Base-by-base conservation (phyloP, 2,797 vertebrate genomes). In the Bothrops alternatus region DNA sequence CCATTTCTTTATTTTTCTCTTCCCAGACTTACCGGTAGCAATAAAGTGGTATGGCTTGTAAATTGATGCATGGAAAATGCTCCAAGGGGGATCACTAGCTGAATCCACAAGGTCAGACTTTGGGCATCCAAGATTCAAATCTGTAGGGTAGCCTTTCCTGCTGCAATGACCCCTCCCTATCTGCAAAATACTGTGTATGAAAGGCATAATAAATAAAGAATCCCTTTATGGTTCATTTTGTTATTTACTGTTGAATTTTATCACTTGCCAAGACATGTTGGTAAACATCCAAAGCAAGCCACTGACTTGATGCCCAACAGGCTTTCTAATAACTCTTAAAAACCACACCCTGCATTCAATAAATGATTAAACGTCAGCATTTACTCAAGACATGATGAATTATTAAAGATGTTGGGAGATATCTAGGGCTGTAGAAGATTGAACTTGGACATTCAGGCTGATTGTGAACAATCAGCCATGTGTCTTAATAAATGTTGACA, bases 11-110 rank as follows among this genome's bases (percentile, higher is more conserved):
- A 37, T 91, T 50, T 63, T 28, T 32, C 2, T 61, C 37, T 91
- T 69, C 61, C 56, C 63, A 50, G 61, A 86, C 53, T 20, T 63
- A n/a, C n/a, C n/a, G n/a, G n/a, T n/a, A 91, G 91, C 73, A 28
- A 89, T 86, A 58, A 57, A 88, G 58, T 56, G 65, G 25, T 23
- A 57, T 60, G 65, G 92, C 86, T 53, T 87, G 86, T 53, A 91
- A 85, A 94, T 94, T 73, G 13, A 94, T 94, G 25, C 53, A 91
- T 91, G 93, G 91, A 92, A 94, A 92, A 91, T 91, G 90, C 60
- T 92, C 90, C 42, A 86, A 89, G 93, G 93, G 90, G 87, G 12
- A 87, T 82, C 78, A 69, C 92, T 90, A 53, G 73, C 32, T 47
- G 32, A 50, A 13, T 82, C 88, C 50, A 20, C 57, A 86, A 56